Conservation (phyloP, 2,113 vertebrate genomes). For the Tragulus kanchil region DNA sequence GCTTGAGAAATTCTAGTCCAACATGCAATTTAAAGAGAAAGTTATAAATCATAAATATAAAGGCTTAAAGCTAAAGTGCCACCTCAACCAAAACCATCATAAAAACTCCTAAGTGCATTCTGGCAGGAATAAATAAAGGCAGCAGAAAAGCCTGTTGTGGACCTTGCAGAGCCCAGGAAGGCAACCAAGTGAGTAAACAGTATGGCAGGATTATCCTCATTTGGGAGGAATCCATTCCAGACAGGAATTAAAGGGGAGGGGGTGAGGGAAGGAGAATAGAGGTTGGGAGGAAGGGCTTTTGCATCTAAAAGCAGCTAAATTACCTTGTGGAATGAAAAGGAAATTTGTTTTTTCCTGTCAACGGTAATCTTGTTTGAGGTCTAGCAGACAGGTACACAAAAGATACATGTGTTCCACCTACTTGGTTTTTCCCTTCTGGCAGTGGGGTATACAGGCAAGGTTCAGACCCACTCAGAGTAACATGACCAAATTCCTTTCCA, state of each 20-base stretch:
- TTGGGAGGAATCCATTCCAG: conserved; percentile 81
- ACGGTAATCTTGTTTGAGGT: conserved; percentile 46
- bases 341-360: conserved; percentile 72
- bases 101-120: conserved; percentile 85
- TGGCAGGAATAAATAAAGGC: conserved; percentile 86
- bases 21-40: conserved; percentile 87
- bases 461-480: not conserved
- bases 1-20: conserved; percentile 86
- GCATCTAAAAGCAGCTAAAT: conserved; percentile 70
- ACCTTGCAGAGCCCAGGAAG: conserved; percentile 80
- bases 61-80: conserved; percentile 83
- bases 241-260: conserved; percentile 60
- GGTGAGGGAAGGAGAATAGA: not conserved
- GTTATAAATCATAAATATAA: conserved; percentile 87
- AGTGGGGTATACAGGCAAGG: conserved; percentile 9
- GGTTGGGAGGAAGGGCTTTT: conserved; percentile 23
- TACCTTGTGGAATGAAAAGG: conserved; percentile 65
- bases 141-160: conserved; percentile 82
- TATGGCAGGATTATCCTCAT: conserved; percentile 81
- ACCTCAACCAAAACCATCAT: conserved; percentile 86
- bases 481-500: not conserved
- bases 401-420: conserved; percentile 49
- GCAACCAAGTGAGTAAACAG: conserved; percentile 85
- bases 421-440: conserved; percentile 49
- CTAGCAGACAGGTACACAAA: conserved; percentile 63